Evolutionary conservation across 2,113 vertebrate genomes (phyloP), one percentile per base, ranked within the genome.

Genomic region (Psephotus haematonotus): DNA sequence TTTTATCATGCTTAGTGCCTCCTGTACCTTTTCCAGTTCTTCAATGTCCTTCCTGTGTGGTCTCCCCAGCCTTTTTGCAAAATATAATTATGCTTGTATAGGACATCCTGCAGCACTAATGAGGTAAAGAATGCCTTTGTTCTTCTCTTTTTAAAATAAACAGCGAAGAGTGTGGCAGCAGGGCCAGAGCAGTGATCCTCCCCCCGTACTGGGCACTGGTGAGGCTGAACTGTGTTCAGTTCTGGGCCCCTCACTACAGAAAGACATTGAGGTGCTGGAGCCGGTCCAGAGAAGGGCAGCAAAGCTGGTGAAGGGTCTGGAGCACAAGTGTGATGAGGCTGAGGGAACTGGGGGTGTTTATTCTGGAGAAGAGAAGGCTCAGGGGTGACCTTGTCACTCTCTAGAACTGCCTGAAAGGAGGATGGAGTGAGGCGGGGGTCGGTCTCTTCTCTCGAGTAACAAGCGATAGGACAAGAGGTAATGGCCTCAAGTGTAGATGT

Each of bases 31-130:
- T 95, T 77, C 77, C 77, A 95, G 20, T 78, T 86, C 85, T 94
- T 85, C 88, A 75, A 20, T 97, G 71, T 50, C 74, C 82, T 97
- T 98, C 93, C 95, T 97, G 90, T 95, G 92, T 97, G 88, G 84
- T 94, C 95, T 97, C 85, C 60, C 62, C 63, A 74, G 47, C 82
- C 74, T 92, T 95, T 88, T 76, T 92, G 70, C 50, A 47, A 85
- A 90, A 41, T 84, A 8, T 50, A 91, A 90, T 97, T 94, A 80
- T 79, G 62, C 90, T 67, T 71, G 89, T 82, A 55, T 83, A 93
- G 68, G 29, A 93, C 68, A 95, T 94, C 91, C 86, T 96, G 80
- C 82, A 72, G 92, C 80, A 82, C 86, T 97, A 97, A 94, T 89
- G 88, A 93, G 71, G 71, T 72, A 75, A 92, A 95, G 63, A 93